Base-by-base conservation (phyloP, 2,888 invertebrate species). In the Neoaliturus tenellus region DNA sequence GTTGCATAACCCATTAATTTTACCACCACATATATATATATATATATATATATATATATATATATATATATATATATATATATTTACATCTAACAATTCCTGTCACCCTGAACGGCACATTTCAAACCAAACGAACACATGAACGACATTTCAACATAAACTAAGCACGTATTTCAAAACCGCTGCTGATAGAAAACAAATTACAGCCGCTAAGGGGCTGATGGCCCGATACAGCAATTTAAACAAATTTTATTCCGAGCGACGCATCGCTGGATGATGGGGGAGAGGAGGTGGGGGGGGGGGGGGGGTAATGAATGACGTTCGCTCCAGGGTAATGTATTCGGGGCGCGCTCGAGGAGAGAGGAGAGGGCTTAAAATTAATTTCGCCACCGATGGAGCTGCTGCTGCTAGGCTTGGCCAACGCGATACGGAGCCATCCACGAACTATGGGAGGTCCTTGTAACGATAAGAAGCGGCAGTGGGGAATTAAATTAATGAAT, bases 281-380 rank as follows among this genome's bases (percentile, higher is more conserved):
- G 39, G 39, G 39, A 8, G 39, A 12, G 12, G 39, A 39, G 39
- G 51, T 5, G 10, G 31, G 8, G 31, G 62, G 31, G 62, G 28
- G 25, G 62, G 28, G 62, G 6, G 31, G 14, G 31, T 62, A 62
- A 62, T 62, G 62, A 62, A 31, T 31, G 62, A 62, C 62, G 31
- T 55, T 62, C 62, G 28, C 62, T 28, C 20, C 62, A 31, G 25
- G 55, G 14, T 31, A 62, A 62, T 62, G 62, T 62, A 62, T 62
- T 62, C 62, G 28, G 62, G 31, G 62, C 62, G 62, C 62, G 62
- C 28, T 23, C 51, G 51, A 51, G 23, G 44, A 44, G 51, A 51
- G 51, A 51, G 23, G 44, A 44, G 51, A 51, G 51, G 51, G 20
- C 51, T 23, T 51, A 20, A 44, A 51, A 51, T 51, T 51, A 51